Conservation (phyloP, 2,113 vertebrate genomes). For the Vulpes lagopus region DNA sequence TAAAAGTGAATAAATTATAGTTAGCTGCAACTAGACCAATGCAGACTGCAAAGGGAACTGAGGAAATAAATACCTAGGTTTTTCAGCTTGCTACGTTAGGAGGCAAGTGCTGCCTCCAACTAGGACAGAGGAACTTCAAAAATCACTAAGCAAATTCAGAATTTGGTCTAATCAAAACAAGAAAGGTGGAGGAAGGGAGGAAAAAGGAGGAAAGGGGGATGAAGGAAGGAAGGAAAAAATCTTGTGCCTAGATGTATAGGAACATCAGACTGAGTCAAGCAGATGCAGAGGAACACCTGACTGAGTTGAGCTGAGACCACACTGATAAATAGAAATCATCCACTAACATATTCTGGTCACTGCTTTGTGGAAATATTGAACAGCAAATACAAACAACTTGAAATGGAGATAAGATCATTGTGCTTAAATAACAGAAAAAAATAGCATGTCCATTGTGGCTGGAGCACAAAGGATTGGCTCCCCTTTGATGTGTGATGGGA, state of each 20-base stretch:
- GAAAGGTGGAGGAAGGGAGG: background rate
- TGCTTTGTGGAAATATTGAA: background rate
- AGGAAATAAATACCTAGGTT: background rate
- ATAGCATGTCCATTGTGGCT: no score
- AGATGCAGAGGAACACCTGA: background rate
- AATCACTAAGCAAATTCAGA: background rate
- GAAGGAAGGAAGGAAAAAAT: no score
- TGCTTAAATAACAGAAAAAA: background rate
- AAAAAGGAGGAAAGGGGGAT: background rate
- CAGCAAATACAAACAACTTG: background rate
- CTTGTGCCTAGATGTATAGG: background rate
- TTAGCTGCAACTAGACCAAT: background rate
- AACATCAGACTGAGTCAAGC: no score
- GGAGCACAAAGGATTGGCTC: background rate
- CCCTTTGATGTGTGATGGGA: accelerated
- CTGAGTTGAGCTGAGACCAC: background rate
- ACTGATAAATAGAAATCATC: background rate
- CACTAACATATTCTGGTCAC: background rate
- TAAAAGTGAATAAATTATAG: background rate
- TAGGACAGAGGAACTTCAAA: background rate
- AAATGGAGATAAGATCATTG: background rate
- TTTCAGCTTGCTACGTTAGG: background rate
- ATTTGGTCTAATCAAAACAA: background rate
- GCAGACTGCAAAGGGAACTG: background rate
- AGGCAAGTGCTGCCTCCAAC: background rate